Evolutionary conservation across 2,797 vertebrate species (phyloP), one percentile per base, ranked within the genome.

Genomic region (Eulemur rubriventer): DNA sequence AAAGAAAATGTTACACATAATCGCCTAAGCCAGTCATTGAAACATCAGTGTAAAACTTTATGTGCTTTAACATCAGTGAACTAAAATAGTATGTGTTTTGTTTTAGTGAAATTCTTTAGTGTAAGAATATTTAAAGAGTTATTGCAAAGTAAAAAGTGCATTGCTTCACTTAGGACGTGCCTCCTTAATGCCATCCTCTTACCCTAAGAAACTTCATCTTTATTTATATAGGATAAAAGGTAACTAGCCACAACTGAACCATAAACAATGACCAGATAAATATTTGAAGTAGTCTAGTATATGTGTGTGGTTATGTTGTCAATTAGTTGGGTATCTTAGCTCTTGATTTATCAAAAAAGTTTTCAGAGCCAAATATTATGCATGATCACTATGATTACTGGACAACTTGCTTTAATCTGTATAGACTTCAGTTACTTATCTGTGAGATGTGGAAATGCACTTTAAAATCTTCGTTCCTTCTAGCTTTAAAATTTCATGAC

Each of bases 401-500:
- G 88, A 81, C 38, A 59, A 61, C 46, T 38, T 46, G 13, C 72
- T 88, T 92, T 76, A 80, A 86, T 82, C 67, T 72, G 30, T 41
- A 20, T 46, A 85, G 55, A 85, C 67, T 91, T 96, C 35, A 86
- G 84, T 89, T 82, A 41, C 89, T 76, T 35, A 86, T 94, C 89
- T 89, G 7, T 22, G 92, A 97, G 80, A 96, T 38, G 35, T 76
- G 35, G 67, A 94, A 94, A 79, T n/a, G 48, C 16, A 50, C 72
- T 82, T 92, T 43, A 92, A 94, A 91, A 84, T 75, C 38, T 38
- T 70, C 59, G n/a, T 82, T 96, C 87, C 67, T 43, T 78, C 75
- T 82, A 88, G 78, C 57, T 94, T 96, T 88, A 93, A 91, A 89
- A 81, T 92, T 96, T 94, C 93, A 89, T 92, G 93, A 96, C 73